These are phyloP conservation scores for Synanthedon vespiformis DNA, from an alignment of 2,888 invertebrate genomes.

Conservation along the genomic window DNA sequence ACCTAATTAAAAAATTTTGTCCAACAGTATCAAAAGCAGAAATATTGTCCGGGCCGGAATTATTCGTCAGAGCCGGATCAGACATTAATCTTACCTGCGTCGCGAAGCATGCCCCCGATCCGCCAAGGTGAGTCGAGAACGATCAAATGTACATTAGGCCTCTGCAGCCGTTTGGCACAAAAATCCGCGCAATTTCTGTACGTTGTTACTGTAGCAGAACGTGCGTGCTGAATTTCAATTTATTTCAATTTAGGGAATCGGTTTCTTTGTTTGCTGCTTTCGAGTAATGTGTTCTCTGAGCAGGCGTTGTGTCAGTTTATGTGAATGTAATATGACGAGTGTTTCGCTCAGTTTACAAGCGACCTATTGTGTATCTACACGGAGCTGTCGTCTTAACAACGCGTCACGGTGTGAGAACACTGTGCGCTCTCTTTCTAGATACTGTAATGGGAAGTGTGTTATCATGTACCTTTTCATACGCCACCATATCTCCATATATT, in stretches of 20 bases:
- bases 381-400: background rate
- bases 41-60: slow-evolving; percentile 86
- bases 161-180: slow-evolving; percentile 6
- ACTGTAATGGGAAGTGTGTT: slow-evolving; percentile 29
- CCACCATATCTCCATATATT: slow-evolving; percentile 31
- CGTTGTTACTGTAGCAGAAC: slow-evolving; percentile 4
- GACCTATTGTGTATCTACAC: background rate
- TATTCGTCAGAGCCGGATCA: slow-evolving; percentile 89
- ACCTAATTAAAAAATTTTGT: background rate
- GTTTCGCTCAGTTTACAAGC: slow-evolving; percentile 8
- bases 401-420: background rate
- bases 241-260: slow-evolving; percentile 11
- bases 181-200: slow-evolving; percentile 9
- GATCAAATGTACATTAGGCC: background rate
- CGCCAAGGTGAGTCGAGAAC: slow-evolving; percentile 75
- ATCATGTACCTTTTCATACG: slow-evolving; percentile 44
- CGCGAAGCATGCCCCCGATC: slow-evolving; percentile 85
- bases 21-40: slow-evolving; percentile 88
- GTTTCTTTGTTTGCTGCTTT: slow-evolving; percentile 1
- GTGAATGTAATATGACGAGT: slow-evolving; percentile 32
- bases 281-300: slow-evolving; percentile 6
- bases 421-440: slow-evolving; percentile 14
- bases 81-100: slow-evolving; percentile 93
- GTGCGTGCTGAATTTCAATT: slow-evolving; percentile 11
- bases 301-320: slow-evolving; percentile 15